Evolutionary conservation across 2,888 invertebrate species (phyloP).

Genomic region (Tromatobia lineatoria): DNA sequence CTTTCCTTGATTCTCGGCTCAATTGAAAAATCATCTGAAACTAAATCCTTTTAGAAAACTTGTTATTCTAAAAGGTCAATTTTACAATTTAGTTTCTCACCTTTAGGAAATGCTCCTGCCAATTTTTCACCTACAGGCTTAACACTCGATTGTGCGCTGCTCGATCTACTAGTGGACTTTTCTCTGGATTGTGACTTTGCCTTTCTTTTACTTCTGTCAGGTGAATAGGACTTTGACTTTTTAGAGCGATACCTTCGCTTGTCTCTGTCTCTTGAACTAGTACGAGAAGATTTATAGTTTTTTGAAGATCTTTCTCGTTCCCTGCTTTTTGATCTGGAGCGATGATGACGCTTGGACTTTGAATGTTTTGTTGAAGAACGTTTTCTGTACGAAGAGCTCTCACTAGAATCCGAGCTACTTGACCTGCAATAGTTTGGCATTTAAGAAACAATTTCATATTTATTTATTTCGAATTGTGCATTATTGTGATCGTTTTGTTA

Average conservation of each 20-base stretch:
- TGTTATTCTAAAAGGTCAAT: background rate
- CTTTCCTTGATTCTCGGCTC: constrained; percentile 84
- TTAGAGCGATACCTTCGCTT: constrained; percentile 77
- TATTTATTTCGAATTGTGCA: background rate
- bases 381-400: constrained; percentile 79
- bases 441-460: background rate
- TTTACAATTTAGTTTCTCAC: constrained; percentile 64
- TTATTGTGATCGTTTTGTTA: constrained; percentile 9
- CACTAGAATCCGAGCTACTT: constrained; percentile 80
- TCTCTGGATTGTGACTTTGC: constrained; percentile 81
- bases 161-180: constrained; percentile 82
- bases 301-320: constrained; percentile 77
- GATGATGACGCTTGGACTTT: constrained; percentile 79
- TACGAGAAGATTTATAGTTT: constrained; percentile 78
- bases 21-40: constrained; percentile 81
- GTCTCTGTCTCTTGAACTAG: constrained; percentile 80
- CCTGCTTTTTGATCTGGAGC: constrained; percentile 80
- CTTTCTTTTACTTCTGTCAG: constrained; percentile 76
- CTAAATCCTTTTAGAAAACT: background rate
- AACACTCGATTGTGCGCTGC: constrained; percentile 80
- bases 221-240: constrained; percentile 79
- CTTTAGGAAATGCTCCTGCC: constrained; percentile 74
- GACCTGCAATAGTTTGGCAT: constrained; percentile 73
- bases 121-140: constrained; percentile 76
- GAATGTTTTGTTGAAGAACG: constrained; percentile 79